Conservation (phyloP, 2,888 invertebrate species). For the Entomobrya multifasciata region DNA sequence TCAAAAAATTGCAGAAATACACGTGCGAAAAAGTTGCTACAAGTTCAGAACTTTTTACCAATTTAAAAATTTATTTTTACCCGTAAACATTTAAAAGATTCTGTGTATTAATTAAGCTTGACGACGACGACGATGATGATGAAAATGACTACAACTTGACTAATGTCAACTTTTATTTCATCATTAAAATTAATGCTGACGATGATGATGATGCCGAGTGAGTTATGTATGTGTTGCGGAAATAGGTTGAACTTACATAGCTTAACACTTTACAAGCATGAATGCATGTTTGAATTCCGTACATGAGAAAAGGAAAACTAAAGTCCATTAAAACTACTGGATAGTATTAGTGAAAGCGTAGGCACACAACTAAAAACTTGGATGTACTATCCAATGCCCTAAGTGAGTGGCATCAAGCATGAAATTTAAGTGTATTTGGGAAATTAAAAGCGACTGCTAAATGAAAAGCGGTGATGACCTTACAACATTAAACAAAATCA, state of each 20-base stretch:
- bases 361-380: no score
- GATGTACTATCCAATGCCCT: no score
- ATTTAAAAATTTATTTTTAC: no score
- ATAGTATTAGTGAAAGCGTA: no score
- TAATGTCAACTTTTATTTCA: constrained; percentile 17
- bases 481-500: no score
- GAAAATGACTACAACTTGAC: not conserved
- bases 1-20: no score
- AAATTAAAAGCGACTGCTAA: constrained; percentile 41
- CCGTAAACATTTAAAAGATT: no score
- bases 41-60: no score
- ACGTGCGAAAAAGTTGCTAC: no score
- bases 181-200: constrained; percentile 57
- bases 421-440: constrained; percentile 19
- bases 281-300: not conserved
- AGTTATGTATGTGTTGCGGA: constrained; percentile 9
- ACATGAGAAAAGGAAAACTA: not conserved
- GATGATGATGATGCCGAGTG: constrained; percentile 7
- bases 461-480: not conserved
- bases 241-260: not conserved
- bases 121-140: not conserved
- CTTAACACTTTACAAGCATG: no score
- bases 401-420: constrained; percentile 14
- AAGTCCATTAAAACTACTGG: no score
- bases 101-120: constrained; percentile 52